A percentile compares a stretch with the other conserved stretches of the same genome.
Evolutionary conservation across 2,113 vertebrate genomes (phyloP).

Genomic region (Chiloscyllium plagiosum): DNA sequence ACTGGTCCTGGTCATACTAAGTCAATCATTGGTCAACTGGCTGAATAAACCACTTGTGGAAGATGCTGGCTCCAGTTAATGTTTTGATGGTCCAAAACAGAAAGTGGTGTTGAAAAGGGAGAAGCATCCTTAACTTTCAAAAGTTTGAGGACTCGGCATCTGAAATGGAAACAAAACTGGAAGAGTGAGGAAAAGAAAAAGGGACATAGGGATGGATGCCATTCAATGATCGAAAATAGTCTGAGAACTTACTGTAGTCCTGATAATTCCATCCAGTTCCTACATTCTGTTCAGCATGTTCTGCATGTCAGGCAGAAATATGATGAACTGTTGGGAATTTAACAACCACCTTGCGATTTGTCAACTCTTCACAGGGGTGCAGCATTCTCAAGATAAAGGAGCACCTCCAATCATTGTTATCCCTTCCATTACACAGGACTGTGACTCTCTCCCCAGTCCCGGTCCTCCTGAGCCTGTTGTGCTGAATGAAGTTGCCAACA

Average conservation of each 20-base stretch:
- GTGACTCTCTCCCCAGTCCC: background rate
- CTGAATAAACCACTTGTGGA: background rate
- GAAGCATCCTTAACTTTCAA: background rate
- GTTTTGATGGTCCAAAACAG: background rate
- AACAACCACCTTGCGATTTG: background rate
- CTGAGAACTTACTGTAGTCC: background rate
- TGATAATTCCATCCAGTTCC: background rate
- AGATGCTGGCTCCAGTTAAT: background rate
- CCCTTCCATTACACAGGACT: background rate
- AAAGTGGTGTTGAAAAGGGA: background rate
- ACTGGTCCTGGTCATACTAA: background rate
- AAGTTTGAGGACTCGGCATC: background rate
- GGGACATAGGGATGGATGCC: background rate
- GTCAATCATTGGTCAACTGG: background rate
- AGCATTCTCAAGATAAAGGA: background rate
- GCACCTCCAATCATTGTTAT: background rate
- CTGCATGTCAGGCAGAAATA: background rate
- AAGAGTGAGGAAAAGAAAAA: background rate
- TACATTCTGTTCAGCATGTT: background rate
- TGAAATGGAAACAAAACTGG: background rate
- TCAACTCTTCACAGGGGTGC: background rate
- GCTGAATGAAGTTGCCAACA: background rate
- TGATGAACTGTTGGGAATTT: background rate
- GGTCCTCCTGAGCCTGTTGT: background rate
- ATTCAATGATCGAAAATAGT: background rate